Conservation (phyloP, 1,140 invertebrate species). For the Euwallacea fornicatus region DNA sequence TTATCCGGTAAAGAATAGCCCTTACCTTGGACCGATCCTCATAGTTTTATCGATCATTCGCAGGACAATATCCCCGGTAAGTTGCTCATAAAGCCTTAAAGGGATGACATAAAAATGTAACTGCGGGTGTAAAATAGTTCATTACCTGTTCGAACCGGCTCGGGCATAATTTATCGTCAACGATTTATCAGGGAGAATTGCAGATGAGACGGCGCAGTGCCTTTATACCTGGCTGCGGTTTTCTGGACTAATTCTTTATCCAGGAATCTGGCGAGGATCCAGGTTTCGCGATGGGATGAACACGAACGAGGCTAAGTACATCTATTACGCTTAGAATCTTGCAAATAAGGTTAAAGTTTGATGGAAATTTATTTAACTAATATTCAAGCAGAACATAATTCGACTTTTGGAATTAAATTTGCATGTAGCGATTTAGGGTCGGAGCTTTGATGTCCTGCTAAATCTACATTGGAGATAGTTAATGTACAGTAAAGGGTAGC, state of each 20-base stretch:
- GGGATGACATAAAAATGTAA: slow-evolving; percentile 34
- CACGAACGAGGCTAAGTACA: slow-evolving; percentile 10
- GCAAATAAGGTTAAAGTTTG: neutral
- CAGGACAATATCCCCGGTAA: slow-evolving; percentile 21
- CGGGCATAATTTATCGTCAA: slow-evolving; percentile 21
- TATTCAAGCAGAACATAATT: no score
- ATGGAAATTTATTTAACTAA: neutral
- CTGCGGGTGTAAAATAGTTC: slow-evolving; percentile 38
- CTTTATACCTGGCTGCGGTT: slow-evolving; percentile 34
- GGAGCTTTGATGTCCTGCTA: no score
- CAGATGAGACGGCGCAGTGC: slow-evolving; percentile 32
- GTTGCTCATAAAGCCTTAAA: slow-evolving; percentile 29
- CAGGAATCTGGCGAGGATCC: slow-evolving; percentile 28
- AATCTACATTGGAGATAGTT: no score
- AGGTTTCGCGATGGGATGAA: slow-evolving; percentile 6
- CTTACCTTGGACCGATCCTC: neutral
- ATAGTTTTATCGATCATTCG: slow-evolving; percentile 16
- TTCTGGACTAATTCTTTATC: slow-evolving; percentile 37
- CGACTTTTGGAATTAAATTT: no score
- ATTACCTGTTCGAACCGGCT: slow-evolving; percentile 28
- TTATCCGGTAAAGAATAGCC: neutral
- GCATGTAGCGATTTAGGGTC: no score
- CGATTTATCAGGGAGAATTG: slow-evolving; percentile 35
- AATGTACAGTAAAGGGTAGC: no score
- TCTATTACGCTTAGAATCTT: neutral